Evolutionary conservation across 2,113 vertebrate species (phyloP).

Genomic region (Ivindomyrus marchei): DNA sequence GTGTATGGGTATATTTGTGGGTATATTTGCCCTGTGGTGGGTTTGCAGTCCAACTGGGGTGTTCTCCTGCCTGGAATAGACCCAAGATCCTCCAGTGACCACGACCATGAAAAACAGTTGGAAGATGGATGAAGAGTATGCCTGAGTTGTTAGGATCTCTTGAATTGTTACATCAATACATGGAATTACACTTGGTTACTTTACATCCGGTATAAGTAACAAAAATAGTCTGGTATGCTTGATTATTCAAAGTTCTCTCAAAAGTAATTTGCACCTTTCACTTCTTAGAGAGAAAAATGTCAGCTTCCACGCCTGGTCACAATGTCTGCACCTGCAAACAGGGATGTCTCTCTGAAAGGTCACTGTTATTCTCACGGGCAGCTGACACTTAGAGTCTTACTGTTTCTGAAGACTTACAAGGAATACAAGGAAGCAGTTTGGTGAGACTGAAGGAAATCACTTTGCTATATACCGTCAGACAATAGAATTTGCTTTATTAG

Average conservation of each 20-base stretch:
- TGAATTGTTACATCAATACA: neutral
- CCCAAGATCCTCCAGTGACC: neutral
- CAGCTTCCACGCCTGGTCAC: neutral
- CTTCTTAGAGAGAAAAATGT: neutral
- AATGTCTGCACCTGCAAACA: neutral
- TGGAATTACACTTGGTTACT: neutral
- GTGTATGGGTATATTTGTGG: neutral
- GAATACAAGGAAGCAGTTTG: neutral
- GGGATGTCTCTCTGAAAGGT: neutral
- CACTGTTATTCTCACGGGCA: neutral
- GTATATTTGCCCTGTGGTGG: neutral
- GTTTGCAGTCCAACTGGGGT: neutral
- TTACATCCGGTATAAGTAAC: neutral
- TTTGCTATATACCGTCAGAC: neutral
- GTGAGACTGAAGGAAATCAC: neutral
- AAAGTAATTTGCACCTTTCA: neutral
- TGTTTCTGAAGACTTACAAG: neutral
- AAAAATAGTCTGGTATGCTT: neutral
- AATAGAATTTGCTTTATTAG: neutral
- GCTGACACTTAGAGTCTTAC: neutral
- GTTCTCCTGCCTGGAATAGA: neutral
- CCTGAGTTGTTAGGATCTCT: neutral
- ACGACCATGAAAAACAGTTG: neutral
- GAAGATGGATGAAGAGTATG: neutral
- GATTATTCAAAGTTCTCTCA: neutral